Evolutionary conservation across 2,888 invertebrate genomes (phyloP).

Genomic region (Pterostichus niger): DNA sequence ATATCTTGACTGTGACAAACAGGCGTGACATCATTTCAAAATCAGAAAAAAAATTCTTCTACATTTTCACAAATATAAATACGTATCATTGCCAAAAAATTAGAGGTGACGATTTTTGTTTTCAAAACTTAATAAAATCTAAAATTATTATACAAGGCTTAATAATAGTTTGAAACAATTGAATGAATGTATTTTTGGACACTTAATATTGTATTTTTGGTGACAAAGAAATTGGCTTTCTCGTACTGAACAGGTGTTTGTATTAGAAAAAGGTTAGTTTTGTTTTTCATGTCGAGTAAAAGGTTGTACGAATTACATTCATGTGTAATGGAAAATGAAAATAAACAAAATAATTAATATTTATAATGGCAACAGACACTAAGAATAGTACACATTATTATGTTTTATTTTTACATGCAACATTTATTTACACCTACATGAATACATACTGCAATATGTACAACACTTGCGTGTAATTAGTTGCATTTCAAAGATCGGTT

Average conservation of each 20-base stretch:
- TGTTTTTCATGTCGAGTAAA: no score
- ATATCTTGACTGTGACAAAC: constrained; percentile 22
- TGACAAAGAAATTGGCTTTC: constrained; percentile 12
- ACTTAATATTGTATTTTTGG: constrained; percentile 24
- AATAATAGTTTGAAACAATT: constrained; percentile 51
- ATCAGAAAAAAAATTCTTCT: constrained; percentile 40
- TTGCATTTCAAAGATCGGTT: neutral
- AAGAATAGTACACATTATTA: no score
- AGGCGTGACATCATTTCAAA: constrained; percentile 47
- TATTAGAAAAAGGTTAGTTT: neutral
- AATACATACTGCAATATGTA: neutral
- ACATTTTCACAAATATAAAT: constrained; percentile 50
- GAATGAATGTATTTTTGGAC: constrained; percentile 47
- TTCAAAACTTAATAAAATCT: constrained; percentile 28
- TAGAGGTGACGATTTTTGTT: constrained; percentile 18
- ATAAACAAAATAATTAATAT: no score
- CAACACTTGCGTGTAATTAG: constrained; percentile 1
- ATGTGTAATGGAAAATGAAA: no score
- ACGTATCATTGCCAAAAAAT: constrained; percentile 45
- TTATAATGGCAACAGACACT: no score
- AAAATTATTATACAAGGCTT: constrained; percentile 2
- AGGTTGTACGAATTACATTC: no score
- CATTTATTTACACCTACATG: no score
- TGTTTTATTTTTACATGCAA: no score
- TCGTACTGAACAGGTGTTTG: constrained; percentile 26